Base-by-base conservation (phyloP, 2,888 invertebrate species). In the Pemphredon lugubris region DNA sequence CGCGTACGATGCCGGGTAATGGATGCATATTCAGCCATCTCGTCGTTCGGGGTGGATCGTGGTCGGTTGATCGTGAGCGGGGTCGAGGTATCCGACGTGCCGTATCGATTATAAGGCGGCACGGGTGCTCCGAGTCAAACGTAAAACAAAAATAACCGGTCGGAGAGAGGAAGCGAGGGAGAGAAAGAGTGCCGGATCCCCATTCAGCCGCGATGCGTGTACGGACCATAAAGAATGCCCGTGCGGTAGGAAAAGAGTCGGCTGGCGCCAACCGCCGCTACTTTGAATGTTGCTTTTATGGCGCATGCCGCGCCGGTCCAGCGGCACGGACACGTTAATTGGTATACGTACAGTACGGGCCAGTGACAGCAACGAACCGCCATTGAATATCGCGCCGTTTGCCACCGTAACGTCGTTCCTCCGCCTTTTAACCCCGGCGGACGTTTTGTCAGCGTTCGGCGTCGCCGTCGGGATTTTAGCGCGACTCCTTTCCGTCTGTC, bases 251-350 rank as follows among this genome's bases (percentile, higher is more conserved):
- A 81, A 83, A 83, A 82, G 77, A 77, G 74, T 66, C 75, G 84
- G 71, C 79, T 85, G 86, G 86, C 84, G 86, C 86, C 86, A 82
- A 77, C 74, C 77, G 77, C 75, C 79, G 82, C 84, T 82, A 82
- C 84, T 84, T 84, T 77, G 83, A 84, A 84, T 83, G 83, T 79
- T 81, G 79, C 84, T 82, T 84, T 86, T 85, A 83, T 84, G 82
- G 84, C 83, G 75, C 75, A 76, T 79, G 70, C 78, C 78, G 78
- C 78, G 78, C 75, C 78, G 70, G 65, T 69, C 71, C 74, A 72
- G 44, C 72, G 67, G 57, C 73, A 40, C 53, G 63, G 66, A 68
- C 67, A 77, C 74, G 72, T 74, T 79, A 79, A 79, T 79, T 77
- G 79, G 71, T 70, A 69, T 58, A 61, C 40, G 73, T 65, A 67